A percentile compares a stretch with the other conserved stretches of the same genome.
Conservation (phyloP, 2,113 vertebrate species). For the Thinocorus orbignyianus region DNA sequence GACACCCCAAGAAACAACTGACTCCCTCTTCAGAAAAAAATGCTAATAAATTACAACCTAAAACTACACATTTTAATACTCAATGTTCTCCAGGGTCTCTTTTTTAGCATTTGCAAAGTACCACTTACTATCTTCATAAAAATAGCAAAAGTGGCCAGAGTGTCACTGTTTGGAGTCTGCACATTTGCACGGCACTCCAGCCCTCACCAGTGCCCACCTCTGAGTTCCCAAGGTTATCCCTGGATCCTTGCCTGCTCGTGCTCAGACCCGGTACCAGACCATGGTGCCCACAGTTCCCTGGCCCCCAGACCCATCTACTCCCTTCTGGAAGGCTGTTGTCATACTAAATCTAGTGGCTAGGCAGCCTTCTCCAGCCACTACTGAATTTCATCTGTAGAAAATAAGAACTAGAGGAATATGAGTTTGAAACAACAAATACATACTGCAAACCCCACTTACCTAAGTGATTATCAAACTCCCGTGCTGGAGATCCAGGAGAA, state of each 20-base stretch:
- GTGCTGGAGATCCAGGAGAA: neutral
- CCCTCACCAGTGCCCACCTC: neutral
- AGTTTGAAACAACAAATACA: neutral
- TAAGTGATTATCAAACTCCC: neutral
- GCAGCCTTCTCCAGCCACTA: neutral
- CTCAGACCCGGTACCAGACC: neutral
- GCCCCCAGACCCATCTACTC: neutral
- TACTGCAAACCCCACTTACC: neutral
- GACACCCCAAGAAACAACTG: neutral
- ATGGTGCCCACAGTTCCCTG: fast-evolving
- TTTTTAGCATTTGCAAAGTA: neutral
- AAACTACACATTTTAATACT: neutral
- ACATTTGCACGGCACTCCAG: neutral
- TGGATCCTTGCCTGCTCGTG: neutral
- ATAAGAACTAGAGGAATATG: neutral
- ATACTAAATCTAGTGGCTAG: neutral
- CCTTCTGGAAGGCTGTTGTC: neutral
- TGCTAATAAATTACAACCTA: neutral
- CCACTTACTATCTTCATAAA: neutral
- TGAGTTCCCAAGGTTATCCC: neutral
- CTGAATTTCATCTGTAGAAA: neutral
- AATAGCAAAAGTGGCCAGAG: neutral
- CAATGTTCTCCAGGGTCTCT: neutral
- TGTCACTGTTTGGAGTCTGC: neutral
- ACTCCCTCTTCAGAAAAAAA: neutral